These are phyloP conservation scores for Poeciliopsis retropinna DNA, from an alignment of 2,113 vertebrate species.

Conservation along the genomic window DNA sequence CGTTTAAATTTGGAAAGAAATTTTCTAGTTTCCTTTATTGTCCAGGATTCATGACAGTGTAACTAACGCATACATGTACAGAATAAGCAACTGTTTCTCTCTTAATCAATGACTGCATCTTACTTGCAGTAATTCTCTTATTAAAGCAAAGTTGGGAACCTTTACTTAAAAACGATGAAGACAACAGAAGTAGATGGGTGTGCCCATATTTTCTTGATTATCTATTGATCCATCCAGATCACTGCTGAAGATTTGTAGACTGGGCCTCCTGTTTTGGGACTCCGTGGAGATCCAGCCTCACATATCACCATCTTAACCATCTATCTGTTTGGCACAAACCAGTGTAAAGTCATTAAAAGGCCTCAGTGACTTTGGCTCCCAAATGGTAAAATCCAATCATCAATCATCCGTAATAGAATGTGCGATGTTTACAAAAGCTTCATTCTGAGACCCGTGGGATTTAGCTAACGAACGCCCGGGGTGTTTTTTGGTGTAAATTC, in stretches of 20 bases:
- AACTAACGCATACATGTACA: too few relatives aligned
- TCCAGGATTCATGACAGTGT: too few relatives aligned
- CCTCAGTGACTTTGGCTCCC: conserved; percentile 38
- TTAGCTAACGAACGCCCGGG: conserved; percentile 34
- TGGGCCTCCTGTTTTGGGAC: conserved; percentile 51
- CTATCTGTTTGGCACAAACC: conserved; percentile 26
- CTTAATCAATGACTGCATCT: too few relatives aligned
- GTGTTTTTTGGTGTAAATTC: conserved; percentile 44
- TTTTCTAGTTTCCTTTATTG: too few relatives aligned
- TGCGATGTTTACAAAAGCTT: conserved; percentile 9
- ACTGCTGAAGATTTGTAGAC: conserved; percentile 63
- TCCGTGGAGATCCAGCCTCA: conserved; percentile 54
- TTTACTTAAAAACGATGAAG: too few relatives aligned
- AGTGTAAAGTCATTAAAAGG: conserved; percentile 35
- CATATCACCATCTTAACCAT: conserved; percentile 47
- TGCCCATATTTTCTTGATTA: conserved; percentile 72
- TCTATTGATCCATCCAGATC: conserved; percentile 69
- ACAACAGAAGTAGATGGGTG: conserved; percentile 19
- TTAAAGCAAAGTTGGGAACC: too few relatives aligned
- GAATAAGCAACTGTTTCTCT: too few relatives aligned
- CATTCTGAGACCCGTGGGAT: conserved; percentile 28
- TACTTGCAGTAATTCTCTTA: too few relatives aligned
- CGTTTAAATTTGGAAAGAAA: too few relatives aligned
- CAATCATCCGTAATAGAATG: conserved; percentile 4
- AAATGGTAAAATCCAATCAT: conserved; percentile 45